Percentiles rank a stretch among this genome's conserved stretches.
Evolutionary conservation across 1,140 invertebrate genomes (phyloP).

Genomic region (Trichonephila clavata): DNA sequence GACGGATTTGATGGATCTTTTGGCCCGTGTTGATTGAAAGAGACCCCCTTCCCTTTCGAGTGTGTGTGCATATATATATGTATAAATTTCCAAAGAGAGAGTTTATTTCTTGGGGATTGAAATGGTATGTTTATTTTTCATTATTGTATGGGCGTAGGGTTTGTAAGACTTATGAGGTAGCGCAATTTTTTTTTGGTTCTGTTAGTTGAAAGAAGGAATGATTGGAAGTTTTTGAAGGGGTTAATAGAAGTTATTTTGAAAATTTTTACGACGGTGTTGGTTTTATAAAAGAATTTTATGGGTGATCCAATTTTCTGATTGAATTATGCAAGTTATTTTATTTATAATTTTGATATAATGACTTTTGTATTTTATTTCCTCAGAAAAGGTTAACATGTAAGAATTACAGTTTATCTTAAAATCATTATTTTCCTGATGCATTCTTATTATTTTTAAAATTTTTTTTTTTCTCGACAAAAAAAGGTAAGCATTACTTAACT

Average conservation of each 20-base stretch:
- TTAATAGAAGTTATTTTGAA: not conserved
- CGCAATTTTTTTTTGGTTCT: not conserved
- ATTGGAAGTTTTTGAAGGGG: not conserved
- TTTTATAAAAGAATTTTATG: no score
- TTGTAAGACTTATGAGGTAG: not conserved
- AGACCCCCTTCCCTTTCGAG: not conserved
- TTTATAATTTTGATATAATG: no score
- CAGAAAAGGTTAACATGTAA: no score
- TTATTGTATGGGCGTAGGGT: not conserved
- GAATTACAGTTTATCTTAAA: no score
- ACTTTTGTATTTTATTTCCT: no score
- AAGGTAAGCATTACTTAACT: no score
- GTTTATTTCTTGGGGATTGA: not conserved
- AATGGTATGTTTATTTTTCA: slow-evolving; percentile 26
- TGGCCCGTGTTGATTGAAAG: not conserved
- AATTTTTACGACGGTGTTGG: not conserved
- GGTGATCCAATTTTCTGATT: no score
- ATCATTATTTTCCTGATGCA: no score
- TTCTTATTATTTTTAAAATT: no score
- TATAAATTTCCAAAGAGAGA: not conserved
- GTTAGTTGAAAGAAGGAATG: not conserved
- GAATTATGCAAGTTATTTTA: no score
- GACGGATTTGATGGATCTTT: slow-evolving; percentile 25
- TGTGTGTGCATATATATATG: not conserved
- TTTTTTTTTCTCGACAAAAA: no score